These are phyloP conservation scores for Epinotia demarniana DNA, from an alignment of 2,888 invertebrate genomes.

Conservation along the genomic window DNA sequence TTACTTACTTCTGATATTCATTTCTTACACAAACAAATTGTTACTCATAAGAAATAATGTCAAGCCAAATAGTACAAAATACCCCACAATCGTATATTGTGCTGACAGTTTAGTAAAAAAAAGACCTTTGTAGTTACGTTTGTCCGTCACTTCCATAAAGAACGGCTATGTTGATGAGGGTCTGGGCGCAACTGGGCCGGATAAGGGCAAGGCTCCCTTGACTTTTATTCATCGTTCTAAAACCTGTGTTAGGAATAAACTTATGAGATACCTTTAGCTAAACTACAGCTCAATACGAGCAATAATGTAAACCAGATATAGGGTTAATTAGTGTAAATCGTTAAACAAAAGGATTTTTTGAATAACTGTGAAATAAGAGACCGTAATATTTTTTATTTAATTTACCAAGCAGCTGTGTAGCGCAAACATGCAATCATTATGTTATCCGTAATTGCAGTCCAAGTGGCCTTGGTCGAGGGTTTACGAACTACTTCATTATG, in stretches of 20 bases:
- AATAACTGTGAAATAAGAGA: too few relatives aligned
- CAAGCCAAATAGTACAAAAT: constrained; percentile 8
- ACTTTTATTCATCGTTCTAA: constrained; percentile 23
- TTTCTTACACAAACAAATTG: background rate
- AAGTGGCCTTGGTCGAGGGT: too few relatives aligned
- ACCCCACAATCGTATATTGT: constrained; percentile 31
- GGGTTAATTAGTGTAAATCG: too few relatives aligned
- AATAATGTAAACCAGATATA: too few relatives aligned
- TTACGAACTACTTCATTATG: too few relatives aligned
- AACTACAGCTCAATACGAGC: too few relatives aligned
- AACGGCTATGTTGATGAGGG: constrained; percentile 38
- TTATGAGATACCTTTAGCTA: too few relatives aligned
- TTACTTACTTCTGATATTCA: background rate
- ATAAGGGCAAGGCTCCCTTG: constrained; percentile 4
- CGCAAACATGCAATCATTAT: too few relatives aligned
- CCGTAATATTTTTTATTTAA: too few relatives aligned
- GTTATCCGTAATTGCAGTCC: too few relatives aligned
- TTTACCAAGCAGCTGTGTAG: too few relatives aligned
- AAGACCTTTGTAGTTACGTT: constrained; percentile 39
- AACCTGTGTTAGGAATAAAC: background rate
- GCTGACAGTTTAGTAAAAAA: constrained; percentile 36
- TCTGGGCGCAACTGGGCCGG: constrained; percentile 22
- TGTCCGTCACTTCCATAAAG: constrained; percentile 40
- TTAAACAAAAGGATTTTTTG: too few relatives aligned
- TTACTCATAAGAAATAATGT: constrained; percentile 5